Conservation (phyloP, 2,113 vertebrate genomes). For the Arvicanthis niloticus region DNA sequence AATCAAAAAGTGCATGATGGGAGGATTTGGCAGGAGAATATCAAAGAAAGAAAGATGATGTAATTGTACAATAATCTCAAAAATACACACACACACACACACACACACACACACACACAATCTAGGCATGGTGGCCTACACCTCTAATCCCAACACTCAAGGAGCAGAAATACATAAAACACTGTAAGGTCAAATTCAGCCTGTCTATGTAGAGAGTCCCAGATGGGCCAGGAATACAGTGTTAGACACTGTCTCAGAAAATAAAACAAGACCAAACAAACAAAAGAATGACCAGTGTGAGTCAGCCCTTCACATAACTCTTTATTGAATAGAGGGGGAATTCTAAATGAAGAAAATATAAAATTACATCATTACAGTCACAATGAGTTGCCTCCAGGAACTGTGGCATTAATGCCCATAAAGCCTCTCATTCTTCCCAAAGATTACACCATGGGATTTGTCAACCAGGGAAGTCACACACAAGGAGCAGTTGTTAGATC, state of each 20-base stretch:
- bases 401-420: conserved; percentile 60
- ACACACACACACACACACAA: background rate
- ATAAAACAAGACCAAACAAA: background rate
- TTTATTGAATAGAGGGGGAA: background rate
- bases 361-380: conserved; percentile 51
- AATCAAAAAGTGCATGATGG: background rate
- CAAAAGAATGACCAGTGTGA: background rate
- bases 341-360: conserved; percentile 34
- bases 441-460: conserved; percentile 69
- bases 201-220: background rate
- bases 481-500: conserved; percentile 53
- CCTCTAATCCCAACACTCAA: no score
- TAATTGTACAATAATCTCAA: background rate
- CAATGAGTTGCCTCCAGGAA: conserved; percentile 46
- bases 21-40: background rate
- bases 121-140: background rate
- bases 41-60: background rate
- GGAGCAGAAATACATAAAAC: no score
- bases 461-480: conserved; percentile 56
- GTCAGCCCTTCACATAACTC: background rate
- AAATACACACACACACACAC: no score
- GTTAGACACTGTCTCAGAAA: background rate
- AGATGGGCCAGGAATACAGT: background rate
- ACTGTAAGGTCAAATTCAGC: background rate
- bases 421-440: conserved; percentile 43